These are phyloP conservation scores for Dolichoris vasculosae DNA, from an alignment of 1,140 invertebrate genomes.

Conservation along the genomic window DNA sequence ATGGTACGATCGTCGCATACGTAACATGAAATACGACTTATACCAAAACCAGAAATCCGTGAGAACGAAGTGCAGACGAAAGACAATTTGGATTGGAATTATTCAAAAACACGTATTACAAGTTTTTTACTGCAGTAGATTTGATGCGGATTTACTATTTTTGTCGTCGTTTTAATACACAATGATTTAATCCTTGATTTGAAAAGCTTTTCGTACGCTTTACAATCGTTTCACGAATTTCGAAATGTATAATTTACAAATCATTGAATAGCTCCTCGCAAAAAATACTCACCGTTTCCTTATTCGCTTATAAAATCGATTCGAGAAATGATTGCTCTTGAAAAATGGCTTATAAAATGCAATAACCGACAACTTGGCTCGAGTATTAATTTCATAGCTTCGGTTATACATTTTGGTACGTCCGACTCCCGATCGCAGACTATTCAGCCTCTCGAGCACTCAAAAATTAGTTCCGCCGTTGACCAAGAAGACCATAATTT, in stretches of 20 bases:
- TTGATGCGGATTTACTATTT: slow-evolving; percentile 16
- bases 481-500: too few species aligned
- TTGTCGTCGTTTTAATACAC: slow-evolving; percentile 25
- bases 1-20: slow-evolving; percentile 50
- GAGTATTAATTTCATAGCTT: background rate
- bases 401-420: background rate
- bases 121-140: slow-evolving; percentile 15
- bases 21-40: slow-evolving; percentile 40
- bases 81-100: slow-evolving; percentile 37
- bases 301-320: background rate
- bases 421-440: background rate
- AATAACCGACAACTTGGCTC: background rate
- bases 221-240: background rate
- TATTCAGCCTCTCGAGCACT: background rate
- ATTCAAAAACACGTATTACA: slow-evolving; percentile 43
- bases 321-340: background rate
- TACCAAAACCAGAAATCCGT: slow-evolving; percentile 28
- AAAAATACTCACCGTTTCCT: background rate
- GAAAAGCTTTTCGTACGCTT: background rate
- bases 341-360: background rate
- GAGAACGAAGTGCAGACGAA: slow-evolving; percentile 22
- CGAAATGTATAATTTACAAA: slow-evolving; percentile 1
- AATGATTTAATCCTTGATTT: background rate
- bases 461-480: too few species aligned
- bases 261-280: background rate